These are phyloP conservation scores for Rosalia funebris DNA, from an alignment of 2,888 invertebrate species.

Conservation along the genomic window DNA sequence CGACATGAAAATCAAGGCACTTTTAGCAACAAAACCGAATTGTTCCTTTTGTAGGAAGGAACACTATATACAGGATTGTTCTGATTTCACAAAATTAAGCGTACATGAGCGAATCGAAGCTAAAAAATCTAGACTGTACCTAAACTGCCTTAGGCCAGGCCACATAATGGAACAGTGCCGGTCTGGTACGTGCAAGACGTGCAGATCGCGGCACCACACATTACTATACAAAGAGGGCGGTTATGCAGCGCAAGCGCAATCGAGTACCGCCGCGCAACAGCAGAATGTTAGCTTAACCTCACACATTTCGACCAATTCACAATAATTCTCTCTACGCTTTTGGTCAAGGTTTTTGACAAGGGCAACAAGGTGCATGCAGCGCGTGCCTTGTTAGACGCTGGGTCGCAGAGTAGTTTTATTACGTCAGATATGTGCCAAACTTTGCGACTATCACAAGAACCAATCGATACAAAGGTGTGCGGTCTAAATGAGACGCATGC, in stretches of 20 bases:
- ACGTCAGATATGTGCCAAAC: not conserved
- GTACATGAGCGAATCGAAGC: not conserved
- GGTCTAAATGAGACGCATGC: constrained; percentile 26
- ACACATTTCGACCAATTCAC: no score
- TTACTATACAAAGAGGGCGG: no score
- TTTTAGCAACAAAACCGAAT: no score
- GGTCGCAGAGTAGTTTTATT: not conserved
- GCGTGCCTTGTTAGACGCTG: constrained; percentile 27
- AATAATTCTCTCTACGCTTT: constrained; percentile 18
- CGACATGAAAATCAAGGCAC: no score
- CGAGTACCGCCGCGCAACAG: no score
- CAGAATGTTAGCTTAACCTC: no score
- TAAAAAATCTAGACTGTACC: not conserved
- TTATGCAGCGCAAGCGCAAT: no score
- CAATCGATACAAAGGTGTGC: constrained; percentile 13
- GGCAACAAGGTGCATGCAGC: constrained; percentile 9
- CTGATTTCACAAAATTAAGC: not conserved
- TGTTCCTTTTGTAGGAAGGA: no score
- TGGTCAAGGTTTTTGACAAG: constrained; percentile 18
- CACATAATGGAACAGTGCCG: not conserved
- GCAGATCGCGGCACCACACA: not conserved
- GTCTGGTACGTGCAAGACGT: not conserved
- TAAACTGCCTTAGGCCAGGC: not conserved
- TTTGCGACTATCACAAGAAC: not conserved
- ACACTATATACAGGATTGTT: not conserved